phyloP scores from a whole-genome alignment of 2,888 invertebrate species.

The Aradus depressus region DNA sequence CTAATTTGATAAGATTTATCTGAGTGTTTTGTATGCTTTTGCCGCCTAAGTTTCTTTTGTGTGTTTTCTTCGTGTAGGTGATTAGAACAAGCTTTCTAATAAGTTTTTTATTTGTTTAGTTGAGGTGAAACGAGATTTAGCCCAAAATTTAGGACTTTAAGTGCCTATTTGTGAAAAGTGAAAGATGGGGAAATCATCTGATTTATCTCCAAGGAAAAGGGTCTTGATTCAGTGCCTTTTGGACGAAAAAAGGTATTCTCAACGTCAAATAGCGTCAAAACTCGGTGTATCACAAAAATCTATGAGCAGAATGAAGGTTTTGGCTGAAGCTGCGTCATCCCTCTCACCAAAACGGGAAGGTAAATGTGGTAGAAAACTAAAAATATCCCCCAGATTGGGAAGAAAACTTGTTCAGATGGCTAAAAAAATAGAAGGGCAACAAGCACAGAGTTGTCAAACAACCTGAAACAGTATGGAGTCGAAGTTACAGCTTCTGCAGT shows the following conservation, averaged over 20 bases:
- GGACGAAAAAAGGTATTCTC: slow-evolving; percentile 14
- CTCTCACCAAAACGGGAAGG: slow-evolving; percentile 9
- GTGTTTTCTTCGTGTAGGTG: too few relatives aligned
- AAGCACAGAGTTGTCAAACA: background rate
- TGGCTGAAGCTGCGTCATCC: background rate
- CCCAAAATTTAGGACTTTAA: too few relatives aligned
- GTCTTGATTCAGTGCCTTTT: slow-evolving; percentile 6
- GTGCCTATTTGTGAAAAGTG: slow-evolving; percentile 2
- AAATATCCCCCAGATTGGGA: slow-evolving; percentile 12
- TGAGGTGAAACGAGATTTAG: too few relatives aligned
- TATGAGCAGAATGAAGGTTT: slow-evolving; percentile 13
- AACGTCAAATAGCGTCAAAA: slow-evolving; percentile 13
- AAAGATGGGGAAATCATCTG: background rate
- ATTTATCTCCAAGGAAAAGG: background rate
- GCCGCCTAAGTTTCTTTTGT: too few relatives aligned
- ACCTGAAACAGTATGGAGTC: slow-evolving; percentile 12
- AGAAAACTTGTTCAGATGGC: slow-evolving; percentile 16
- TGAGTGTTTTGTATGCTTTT: too few relatives aligned
- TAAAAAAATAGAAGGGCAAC: slow-evolving; percentile 8
- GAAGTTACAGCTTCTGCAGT: slow-evolving; percentile 13
- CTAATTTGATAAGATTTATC: too few relatives aligned
- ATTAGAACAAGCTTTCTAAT: too few relatives aligned
- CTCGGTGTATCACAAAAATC: slow-evolving; percentile 18
- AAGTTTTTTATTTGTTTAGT: too few relatives aligned
- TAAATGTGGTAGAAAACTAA: slow-evolving; percentile 19